These are phyloP conservation scores for Leptodactylus fallax DNA, from an alignment of 2,797 vertebrate genomes.

Conservation along the genomic window DNA sequence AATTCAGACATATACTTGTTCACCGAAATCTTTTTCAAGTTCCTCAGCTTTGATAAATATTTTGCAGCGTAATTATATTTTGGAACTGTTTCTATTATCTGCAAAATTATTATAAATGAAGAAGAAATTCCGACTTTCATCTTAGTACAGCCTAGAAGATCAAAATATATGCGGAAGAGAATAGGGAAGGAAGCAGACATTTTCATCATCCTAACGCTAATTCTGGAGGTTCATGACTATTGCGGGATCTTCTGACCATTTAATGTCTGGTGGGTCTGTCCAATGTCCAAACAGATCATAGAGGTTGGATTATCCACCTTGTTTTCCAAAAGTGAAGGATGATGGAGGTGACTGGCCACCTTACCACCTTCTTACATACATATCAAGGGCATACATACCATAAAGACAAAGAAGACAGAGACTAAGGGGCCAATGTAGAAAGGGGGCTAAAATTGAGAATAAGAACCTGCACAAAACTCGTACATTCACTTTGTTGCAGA, in stretches of 20 bases:
- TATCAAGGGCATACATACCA: no score
- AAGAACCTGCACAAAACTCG: background rate
- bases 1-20: slow-evolving; percentile 35
- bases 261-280: no score
- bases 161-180: background rate
- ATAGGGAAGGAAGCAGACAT: background rate
- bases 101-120: slow-evolving; percentile 29
- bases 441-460: background rate
- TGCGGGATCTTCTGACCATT: background rate
- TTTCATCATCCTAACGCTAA: background rate
- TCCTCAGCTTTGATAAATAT: slow-evolving; percentile 55
- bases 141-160: slow-evolving; percentile 9
- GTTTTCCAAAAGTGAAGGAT: no score
- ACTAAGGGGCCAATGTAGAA: no score
- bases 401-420: no score
- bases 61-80: slow-evolving; percentile 40
- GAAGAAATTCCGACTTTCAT: slow-evolving; percentile 42
- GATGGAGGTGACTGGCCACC: no score
- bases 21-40: slow-evolving; percentile 15
- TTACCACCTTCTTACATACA: no score
- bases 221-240: background rate
- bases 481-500: no score
- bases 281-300: no score
- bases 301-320: no score
- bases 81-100: slow-evolving; percentile 37